Evolutionary conservation across 2,113 vertebrate species (phyloP), one percentile per base, ranked within the genome.

Genomic region (Craseonycteris thonglongyai): DNA sequence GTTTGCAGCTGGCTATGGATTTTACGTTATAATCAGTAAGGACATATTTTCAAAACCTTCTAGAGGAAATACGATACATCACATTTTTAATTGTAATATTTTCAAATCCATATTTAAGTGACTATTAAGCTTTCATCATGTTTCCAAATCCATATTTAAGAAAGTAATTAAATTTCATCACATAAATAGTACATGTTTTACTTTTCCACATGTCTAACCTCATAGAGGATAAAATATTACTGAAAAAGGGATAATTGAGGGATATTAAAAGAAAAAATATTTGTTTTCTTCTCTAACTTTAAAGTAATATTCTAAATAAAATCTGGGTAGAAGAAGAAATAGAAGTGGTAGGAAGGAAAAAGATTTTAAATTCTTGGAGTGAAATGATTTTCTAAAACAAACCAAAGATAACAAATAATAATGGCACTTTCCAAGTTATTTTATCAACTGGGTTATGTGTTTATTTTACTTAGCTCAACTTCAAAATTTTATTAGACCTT

Each of bases 11-110:
- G 49, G 97, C 87, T 13, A 61, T 6, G 0, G 1, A 78, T 68
- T 96, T 59, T 59, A 45, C n/a, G 16, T 3, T 80, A 92, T 56
- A 94, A 96, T 96, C 21, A 88, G 45, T 35, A 93, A 95, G 89
- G 74, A 12, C 6, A 58, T 7, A 79, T 56, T 95, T 94, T 2
- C 30, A 91, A 42, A 96, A 82, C 16, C 75, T n/a, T 65, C 58
- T 38, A 90, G 28, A 88, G 14, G 15, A 83, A 75, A 63, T 51
- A 28, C 11, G 9, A 95, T 65, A 0, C 0, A 22, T 80, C 26
- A 33, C 14, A 3, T 61, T 96, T 95, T 6, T 58, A 61, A 93
- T 75, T 91, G 24, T 7, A 21, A 78, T 86, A 75, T 21, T 4
- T 30, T 14, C 69, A 94, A 45, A 71, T 69, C 16, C 93, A 84